Evolutionary conservation across 2,797 vertebrate species (phyloP), one percentile per base, ranked within the genome.

Genomic region (Coilia nasus): DNA sequence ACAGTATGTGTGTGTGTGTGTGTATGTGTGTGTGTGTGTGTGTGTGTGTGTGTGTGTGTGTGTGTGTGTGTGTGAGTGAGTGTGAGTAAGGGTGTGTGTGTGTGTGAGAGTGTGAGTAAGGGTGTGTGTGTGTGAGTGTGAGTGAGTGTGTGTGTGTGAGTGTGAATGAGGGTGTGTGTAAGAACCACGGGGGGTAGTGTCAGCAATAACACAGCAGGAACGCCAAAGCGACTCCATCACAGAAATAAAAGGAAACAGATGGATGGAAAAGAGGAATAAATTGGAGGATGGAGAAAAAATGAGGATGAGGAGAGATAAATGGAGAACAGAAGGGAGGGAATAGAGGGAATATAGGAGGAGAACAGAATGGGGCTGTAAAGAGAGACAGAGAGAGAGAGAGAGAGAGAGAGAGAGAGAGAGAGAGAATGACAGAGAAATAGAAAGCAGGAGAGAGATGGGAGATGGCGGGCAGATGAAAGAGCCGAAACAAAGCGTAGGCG

Each of bases 1-100:
- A n/a, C n/a, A n/a, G n/a, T n/a, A n/a, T n/a, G n/a, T 80, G 85
- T 71, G 84, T 80, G 82, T 80, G 80, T 88, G 81, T 85, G 89
- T 87, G 89, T 89, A 59, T 87, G 35, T 2, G 35, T 41, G 35
- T 41, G 35, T 2, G 2, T 54, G 14, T 54, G 14, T 54, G 50
- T 54, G 50, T 54, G 2, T 14, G 50, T 54, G 2, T 1, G 50
- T 54, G 50, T 14, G n/a, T 25, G 60, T 28, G 23, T 67, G 23
- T 67, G 23, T 7, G 23, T 67, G 23, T 9, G n/a, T 67, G 62
- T 67, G 62, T 28, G 60, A n/a, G n/a, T n/a, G n/a, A n/a, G n/a
- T n/a, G n/a, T n/a, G n/a, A n/a, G n/a, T n/a, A n/a, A 41, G 2
- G 4, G 57, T 60, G 21, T 23, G 59, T 60, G 59, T n/a, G 59